These are phyloP conservation scores for Heterocephalus glaber DNA, from an alignment of 2,113 vertebrate species.

Conservation along the genomic window DNA sequence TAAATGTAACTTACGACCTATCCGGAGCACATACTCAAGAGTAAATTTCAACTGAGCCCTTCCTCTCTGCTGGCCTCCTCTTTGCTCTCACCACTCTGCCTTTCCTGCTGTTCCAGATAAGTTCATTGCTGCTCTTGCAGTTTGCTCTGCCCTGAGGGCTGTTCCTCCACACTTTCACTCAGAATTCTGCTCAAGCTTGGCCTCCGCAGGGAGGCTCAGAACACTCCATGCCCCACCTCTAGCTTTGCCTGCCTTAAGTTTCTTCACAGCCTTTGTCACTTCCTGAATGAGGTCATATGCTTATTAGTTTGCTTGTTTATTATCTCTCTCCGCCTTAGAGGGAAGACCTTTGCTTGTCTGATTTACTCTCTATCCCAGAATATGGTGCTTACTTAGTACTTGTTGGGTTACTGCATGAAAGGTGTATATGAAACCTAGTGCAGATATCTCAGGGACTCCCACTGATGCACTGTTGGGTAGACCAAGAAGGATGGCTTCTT, in stretches of 20 bases:
- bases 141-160: not conserved
- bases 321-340: not conserved
- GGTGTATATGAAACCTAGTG: not conserved
- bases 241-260: not conserved
- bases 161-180: not conserved
- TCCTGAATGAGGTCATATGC: not conserved
- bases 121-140: not conserved
- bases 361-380: not conserved
- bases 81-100: rapidly evolving
- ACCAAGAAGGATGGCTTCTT: not conserved
- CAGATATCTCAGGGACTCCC: not conserved
- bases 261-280: not conserved
- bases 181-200: not conserved
- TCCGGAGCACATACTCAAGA: not conserved
- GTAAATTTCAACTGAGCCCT: not conserved
- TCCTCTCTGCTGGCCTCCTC: not conserved
- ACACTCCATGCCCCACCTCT: too few relatives aligned
- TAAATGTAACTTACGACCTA: constrained; percentile 2
- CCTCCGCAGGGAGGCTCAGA: not conserved
- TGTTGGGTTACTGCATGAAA: not conserved
- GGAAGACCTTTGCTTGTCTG: not conserved
- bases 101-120: not conserved
- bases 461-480: not conserved
- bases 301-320: not conserved
- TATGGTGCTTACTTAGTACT: not conserved